These are phyloP conservation scores for Hypomecis punctinalis DNA, from an alignment of 2,888 invertebrate species.

Conservation along the genomic window DNA sequence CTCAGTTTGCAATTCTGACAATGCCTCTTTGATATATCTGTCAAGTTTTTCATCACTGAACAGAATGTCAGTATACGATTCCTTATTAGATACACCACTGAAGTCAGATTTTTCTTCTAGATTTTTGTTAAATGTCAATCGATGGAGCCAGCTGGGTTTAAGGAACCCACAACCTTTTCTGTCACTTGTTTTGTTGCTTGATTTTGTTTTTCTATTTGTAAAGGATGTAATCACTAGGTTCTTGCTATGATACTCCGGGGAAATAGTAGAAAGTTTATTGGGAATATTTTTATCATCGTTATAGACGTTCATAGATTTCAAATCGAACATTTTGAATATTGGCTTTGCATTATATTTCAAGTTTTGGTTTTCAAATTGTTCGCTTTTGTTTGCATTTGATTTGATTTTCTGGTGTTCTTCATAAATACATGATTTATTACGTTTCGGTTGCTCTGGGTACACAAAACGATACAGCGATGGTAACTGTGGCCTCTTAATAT, in stretches of 20 bases:
- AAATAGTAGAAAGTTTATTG: background rate
- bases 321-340: background rate
- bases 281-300: background rate
- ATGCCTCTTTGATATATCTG: constrained; percentile 32
- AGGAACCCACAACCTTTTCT: constrained; percentile 3
- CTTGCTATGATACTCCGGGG: constrained; percentile 3
- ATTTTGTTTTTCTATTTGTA: constrained; percentile 13
- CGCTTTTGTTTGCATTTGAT: background rate
- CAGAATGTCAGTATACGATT: too few species aligned
- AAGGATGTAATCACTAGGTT: constrained; percentile 10
- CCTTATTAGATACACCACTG: background rate
- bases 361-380: background rate
- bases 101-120: background rate
- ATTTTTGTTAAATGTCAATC: constrained; percentile 4
- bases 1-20: constrained; percentile 17
- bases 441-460: constrained; percentile 3
- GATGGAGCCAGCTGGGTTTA: constrained; percentile 11
- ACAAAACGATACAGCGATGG: constrained; percentile 2
- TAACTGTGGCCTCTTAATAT: background rate
- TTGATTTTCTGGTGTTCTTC: background rate
- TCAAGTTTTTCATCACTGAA: constrained; percentile 20
- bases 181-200: background rate
- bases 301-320: background rate
- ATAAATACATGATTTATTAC: constrained; percentile 5
- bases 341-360: background rate